Base-by-base conservation (phyloP, 2,113 vertebrate species). In the Lipophrys pholis region DNA sequence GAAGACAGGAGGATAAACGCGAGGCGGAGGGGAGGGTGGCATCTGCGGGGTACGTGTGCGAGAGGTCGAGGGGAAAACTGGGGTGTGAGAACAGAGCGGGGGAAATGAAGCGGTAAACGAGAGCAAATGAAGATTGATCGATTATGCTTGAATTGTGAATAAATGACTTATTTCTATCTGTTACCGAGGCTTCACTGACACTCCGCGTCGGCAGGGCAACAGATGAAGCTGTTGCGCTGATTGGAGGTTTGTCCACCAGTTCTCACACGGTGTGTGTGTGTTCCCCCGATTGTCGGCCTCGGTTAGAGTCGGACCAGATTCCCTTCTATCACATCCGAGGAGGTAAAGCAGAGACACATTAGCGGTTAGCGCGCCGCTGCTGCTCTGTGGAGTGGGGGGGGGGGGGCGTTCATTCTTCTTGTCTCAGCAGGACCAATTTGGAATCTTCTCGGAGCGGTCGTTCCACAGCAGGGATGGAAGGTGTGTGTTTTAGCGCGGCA, bases 81-180 rank as follows among this genome's bases (percentile, higher is more conserved):
- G 45, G 30, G 21, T 1, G 0, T 46, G 36, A 36, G 49, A 54
- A 65, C 48, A 61, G 45, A 76, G 43, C 21, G 43, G 59, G 56
- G 56, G 36, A 73, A 83, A 84, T 58, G n/a, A 80, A 81, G 43
- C 68, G 46, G 17, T 49, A 82, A 82, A 86, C 75, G 68, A 76
- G 40, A 50, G 45, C 52, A 73, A 74, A 86, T 76, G 67, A 80
- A 77, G 81, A 87, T 55, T 72, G 79, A 81, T 75, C 71, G 71
- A 61, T 78, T 35, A 10, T 11, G 50, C 62, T 75, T 53, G 61
- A 61, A 68, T 62, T 70, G 49, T 55, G 46, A 63, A 77, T 77
- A 56, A 81, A 74, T 50, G 55, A 35, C 49, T 35, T 6, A 68
- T 84, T 71, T 63, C 57, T 84, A 15, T 57, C 43, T 50, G 45